Evolutionary conservation across 2,797 vertebrate genomes (phyloP), one percentile per base, ranked within the genome.

Genomic region (Leptatherina wallacei): DNA sequence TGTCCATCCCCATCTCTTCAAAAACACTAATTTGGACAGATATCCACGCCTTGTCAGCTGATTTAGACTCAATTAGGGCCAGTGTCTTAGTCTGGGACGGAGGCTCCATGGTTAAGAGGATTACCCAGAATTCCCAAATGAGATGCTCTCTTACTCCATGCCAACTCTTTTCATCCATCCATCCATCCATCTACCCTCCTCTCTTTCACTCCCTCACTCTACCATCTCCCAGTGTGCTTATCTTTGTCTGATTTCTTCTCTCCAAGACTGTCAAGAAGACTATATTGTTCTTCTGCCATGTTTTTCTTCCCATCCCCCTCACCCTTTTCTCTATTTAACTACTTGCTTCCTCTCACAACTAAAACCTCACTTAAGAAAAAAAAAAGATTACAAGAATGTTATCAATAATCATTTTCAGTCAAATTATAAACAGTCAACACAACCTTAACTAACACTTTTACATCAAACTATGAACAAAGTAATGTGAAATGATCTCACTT

Each of bases 111-210:
- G 78, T 88, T 92, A 94, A 94, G 88, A 92, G 90, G 91, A 93
- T 94, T 93, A 94, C 85, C 87, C 91, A 92, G 87, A 94, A 94
- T 91, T 90, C 91, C 84, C 86, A 82, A 89, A 89, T 32, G 78
- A 90, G 86, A 79, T 90, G 88, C 86, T 91, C 87, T 80, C 85
- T 84, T 78, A 85, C 74, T 87, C 78, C 77, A 76, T 89, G 88
- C 90, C 90, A 92, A 88, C 84, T 89, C 89, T 82, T 92, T 90
- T 90, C 87, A 90, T 32, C 30, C 30, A 32, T 87, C 85, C 84
- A 77, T 88, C 84, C 73, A 4, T 87, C 82, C 65, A 82, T 90
- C 82, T 58, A 83, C 83, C 75, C 44, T 78, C 77, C 72, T 80
- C 74, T 81, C 66, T 83, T 75, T 82, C 56, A 33, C 69, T 77